Conservation (phyloP, 53 echinoderm and acorn worm species). For the Holothuria scabra region DNA sequence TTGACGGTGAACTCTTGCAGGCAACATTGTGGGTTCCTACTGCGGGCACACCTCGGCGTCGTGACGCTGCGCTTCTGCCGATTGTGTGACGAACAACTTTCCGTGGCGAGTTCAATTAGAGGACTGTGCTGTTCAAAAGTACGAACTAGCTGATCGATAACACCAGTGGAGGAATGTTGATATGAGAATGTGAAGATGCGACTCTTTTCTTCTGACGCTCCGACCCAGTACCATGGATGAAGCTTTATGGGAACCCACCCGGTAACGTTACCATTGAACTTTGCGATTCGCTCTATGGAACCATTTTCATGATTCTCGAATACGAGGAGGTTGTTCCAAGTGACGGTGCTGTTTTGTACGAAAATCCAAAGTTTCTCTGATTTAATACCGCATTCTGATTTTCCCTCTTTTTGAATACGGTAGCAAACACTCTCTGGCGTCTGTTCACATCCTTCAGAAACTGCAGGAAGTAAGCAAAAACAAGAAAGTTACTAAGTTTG, state of each 20-base stretch:
- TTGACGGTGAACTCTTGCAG: constrained; percentile 11
- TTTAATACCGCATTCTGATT: neutral
- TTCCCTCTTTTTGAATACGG: neutral
- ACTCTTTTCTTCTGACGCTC: neutral
- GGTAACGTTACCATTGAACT: too few species aligned
- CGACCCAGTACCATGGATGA: neutral
- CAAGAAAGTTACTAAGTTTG: neutral
- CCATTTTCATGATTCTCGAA: constrained; percentile 10
- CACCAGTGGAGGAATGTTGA: neutral
- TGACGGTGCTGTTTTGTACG: neutral
- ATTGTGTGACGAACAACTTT: neutral
- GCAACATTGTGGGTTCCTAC: constrained; percentile 1
- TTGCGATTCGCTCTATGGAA: neutral
- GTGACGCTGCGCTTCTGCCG: neutral
- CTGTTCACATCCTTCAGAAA: neutral
- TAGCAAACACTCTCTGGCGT: neutral
- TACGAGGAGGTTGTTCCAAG: neutral
- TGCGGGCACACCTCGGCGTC: neutral
- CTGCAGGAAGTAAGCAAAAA: neutral
- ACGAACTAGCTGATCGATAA: neutral
- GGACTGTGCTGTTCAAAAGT: neutral
- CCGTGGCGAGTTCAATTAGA: neutral
- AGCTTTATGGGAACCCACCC: constrained; percentile 8
- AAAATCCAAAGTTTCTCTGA: constrained; percentile 13
- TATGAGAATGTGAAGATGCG: neutral